Evolutionary conservation across 2,888 invertebrate genomes (phyloP).

Genomic region (Poecilus cupreus): DNA sequence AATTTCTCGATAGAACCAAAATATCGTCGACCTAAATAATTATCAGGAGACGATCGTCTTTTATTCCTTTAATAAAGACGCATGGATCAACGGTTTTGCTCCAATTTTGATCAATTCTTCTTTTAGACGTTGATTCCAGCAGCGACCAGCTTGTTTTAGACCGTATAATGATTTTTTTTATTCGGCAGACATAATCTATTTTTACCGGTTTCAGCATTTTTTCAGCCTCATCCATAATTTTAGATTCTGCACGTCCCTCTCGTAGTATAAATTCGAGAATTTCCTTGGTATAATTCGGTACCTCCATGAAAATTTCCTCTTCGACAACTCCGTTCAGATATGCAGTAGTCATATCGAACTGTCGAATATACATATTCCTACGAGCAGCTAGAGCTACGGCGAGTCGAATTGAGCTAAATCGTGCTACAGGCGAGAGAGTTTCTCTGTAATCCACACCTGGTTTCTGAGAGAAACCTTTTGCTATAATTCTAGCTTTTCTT

Average conservation of each 20-base stretch:
- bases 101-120: background rate
- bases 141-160: slow-evolving; percentile 3
- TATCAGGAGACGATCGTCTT: background rate
- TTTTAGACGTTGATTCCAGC: background rate
- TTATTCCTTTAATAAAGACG: too few species aligned
- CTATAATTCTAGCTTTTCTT: background rate
- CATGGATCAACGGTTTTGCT: too few species aligned
- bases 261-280: too few species aligned
- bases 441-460: too few species aligned
- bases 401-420: background rate
- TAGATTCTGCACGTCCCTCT: too few species aligned
- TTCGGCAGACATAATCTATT: background rate
- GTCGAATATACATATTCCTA: background rate
- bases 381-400: background rate
- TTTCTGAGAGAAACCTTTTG: background rate
- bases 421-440: too few species aligned
- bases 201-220: background rate
- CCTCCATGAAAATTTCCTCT: too few species aligned
- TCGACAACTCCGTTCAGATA: too few species aligned
- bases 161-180: background rate
- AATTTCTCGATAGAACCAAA: background rate
- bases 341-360: too few species aligned
- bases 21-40: background rate
- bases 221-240: background rate
- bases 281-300: background rate